These are phyloP conservation scores for Stichodactyla mertensii DNA, from an alignment of 64 coral and sea anemone genomes.

Conservation along the genomic window DNA sequence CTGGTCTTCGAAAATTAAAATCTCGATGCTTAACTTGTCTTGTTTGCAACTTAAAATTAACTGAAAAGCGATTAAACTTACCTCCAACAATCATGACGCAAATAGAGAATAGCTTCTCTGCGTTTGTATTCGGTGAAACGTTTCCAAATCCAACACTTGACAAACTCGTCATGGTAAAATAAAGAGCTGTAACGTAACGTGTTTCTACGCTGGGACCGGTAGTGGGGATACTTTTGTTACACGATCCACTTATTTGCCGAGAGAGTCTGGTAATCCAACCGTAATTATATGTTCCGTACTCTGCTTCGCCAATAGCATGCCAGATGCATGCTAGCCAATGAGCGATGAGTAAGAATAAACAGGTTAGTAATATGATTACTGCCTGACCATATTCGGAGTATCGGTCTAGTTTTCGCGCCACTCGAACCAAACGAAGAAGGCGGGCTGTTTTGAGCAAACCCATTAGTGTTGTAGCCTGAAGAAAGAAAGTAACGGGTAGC, in stretches of 20 bases:
- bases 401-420: conserved; percentile 80
- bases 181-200: conserved; percentile 81
- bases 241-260: conserved; percentile 23
- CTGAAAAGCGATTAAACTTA: conserved; percentile 18
- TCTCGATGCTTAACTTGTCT: too few species aligned
- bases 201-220: conserved; percentile 40
- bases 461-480: conserved; percentile 72
- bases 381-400: conserved; percentile 92
- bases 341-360: conserved; percentile 67
- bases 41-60: background rate
- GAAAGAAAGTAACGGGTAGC: background rate
- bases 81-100: conserved; percentile 85
- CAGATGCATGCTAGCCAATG: conserved; percentile 98
- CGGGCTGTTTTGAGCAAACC: conserved; percentile 90
- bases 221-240: conserved; percentile 29
- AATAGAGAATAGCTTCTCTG: conserved; percentile 81
- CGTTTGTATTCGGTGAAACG: conserved; percentile 73
- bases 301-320: conserved; percentile 75
- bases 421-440: conserved; percentile 76
- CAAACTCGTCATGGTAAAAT: conserved; percentile 89
- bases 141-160: conserved; percentile 96
- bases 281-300: conserved; percentile 28
- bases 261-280: conserved; percentile 70
- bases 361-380: conserved; percentile 66
- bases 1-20: too few species aligned